Percentiles rank a stretch among this genome's conserved stretches.
Conservation (phyloP, 2,113 vertebrate species). For the Pygathrix nemaeus region DNA sequence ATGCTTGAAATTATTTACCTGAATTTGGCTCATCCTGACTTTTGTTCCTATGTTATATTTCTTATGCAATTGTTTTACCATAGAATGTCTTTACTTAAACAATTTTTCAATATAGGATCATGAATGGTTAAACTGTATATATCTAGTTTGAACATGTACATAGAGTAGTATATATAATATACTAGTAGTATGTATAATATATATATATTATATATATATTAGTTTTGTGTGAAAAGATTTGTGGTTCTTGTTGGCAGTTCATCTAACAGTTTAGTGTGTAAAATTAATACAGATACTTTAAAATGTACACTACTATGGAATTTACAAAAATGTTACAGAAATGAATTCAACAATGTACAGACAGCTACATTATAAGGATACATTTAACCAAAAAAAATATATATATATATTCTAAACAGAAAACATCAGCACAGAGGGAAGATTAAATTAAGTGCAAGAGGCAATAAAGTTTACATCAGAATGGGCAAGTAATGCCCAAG, state of each 20-base stretch:
- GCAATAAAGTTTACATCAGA: slow-evolving; percentile 84
- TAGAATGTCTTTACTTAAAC: background rate
- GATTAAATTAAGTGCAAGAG: slow-evolving; percentile 84
- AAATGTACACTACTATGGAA: slow-evolving; percentile 92
- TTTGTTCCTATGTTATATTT: slow-evolving; percentile 14
- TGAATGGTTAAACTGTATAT: background rate
- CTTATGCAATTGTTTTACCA: background rate
- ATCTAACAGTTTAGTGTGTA: slow-evolving; percentile 77
- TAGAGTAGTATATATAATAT: background rate
- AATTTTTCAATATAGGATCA: background rate
- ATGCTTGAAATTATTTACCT: background rate
- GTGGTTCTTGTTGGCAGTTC: slow-evolving; percentile 75
- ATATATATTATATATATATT: background rate
- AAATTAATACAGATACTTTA: slow-evolving; percentile 80
- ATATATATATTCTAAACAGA: slow-evolving; percentile 77
- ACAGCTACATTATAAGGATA: background rate
- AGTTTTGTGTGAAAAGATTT: slow-evolving; percentile 69
- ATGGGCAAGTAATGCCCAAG: slow-evolving; percentile 91
- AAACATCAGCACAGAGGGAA: slow-evolving; percentile 84
- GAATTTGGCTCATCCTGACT: background rate
- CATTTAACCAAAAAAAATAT: slow-evolving; percentile 45
- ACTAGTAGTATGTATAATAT: background rate
- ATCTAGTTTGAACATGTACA: too few species aligned
- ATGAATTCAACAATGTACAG: slow-evolving; percentile 88
- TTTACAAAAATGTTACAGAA: slow-evolving; percentile 96